A percentile compares a stretch with the other conserved stretches of the same genome.
phyloP scores from a whole-genome alignment of 2,888 invertebrate genomes.

The Drosophila tripunctata region DNA sequence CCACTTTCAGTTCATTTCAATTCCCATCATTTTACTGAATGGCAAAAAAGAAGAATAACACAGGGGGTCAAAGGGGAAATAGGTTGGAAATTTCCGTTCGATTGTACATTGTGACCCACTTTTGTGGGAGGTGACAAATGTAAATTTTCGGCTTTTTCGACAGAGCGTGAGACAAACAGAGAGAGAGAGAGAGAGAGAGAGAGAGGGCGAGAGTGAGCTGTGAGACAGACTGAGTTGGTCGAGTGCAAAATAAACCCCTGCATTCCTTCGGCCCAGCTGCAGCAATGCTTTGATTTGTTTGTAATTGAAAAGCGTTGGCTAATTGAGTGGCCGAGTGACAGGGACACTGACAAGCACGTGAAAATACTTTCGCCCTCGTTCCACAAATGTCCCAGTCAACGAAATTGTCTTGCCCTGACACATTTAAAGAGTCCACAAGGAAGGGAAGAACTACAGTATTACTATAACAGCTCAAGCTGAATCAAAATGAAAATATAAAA shows the following conservation, averaged over 20 bases:
- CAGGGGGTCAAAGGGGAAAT: not conserved
- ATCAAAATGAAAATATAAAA: not conserved
- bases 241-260: not conserved
- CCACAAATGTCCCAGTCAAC: slow-evolving; percentile 24
- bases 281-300: slow-evolving; percentile 60
- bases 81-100: slow-evolving; percentile 17
- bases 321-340: slow-evolving; percentile 76
- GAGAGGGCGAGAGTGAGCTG: not conserved
- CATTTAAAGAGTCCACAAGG: slow-evolving; percentile 42
- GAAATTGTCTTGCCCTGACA: slow-evolving; percentile 47
- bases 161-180: slow-evolving; percentile 1
- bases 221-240: not conserved
- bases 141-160: slow-evolving; percentile 52
- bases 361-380: slow-evolving; percentile 58
- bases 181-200: not conserved
- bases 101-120: slow-evolving; percentile 60
- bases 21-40: slow-evolving; percentile 3
- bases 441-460: not conserved
- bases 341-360: slow-evolving; percentile 62
- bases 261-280: not conserved
- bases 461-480: not conserved
- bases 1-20: slow-evolving; percentile 14
- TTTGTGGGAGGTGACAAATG: slow-evolving; percentile 62
- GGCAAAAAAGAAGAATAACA: not conserved
- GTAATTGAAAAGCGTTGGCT: slow-evolving; percentile 77